Evolutionary conservation across 2,888 invertebrate species (phyloP).

Genomic region (Drosophila siamana): DNA sequence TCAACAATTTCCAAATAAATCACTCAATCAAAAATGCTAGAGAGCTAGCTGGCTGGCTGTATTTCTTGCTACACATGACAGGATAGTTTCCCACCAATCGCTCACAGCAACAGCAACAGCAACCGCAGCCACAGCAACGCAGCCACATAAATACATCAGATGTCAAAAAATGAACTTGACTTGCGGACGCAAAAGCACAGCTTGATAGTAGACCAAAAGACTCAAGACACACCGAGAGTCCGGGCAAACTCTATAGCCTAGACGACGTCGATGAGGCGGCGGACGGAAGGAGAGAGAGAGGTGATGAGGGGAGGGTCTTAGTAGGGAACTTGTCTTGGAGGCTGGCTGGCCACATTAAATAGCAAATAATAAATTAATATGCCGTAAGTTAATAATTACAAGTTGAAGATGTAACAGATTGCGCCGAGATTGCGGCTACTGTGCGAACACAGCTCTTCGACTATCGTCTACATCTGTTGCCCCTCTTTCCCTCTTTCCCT

Average conservation of each 20-base stretch:
- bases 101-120: constrained; percentile 62
- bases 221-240: constrained; percentile 5
- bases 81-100: constrained; percentile 81
- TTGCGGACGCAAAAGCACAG: constrained; percentile 54
- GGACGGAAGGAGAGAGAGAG: too few species aligned
- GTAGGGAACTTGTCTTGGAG: constrained; percentile 47
- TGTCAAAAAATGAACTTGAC: constrained; percentile 79
- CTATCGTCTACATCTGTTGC: constrained; percentile 54
- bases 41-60: constrained; percentile 47
- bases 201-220: constrained; percentile 29
- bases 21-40: constrained; percentile 78
- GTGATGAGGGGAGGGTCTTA: neutral
- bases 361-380: constrained; percentile 80
- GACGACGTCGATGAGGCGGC: neutral
- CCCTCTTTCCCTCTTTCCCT: neutral
- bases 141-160: constrained; percentile 80
- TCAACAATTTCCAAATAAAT: constrained; percentile 79
- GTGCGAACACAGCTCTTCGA: constrained; percentile 51
- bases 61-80: constrained; percentile 66
- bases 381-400: constrained; percentile 81
- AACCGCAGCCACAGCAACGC: constrained; percentile 18
- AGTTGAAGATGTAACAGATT: constrained; percentile 72
- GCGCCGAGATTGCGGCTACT: constrained; percentile 72
- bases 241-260: neutral
- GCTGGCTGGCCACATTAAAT: constrained; percentile 78